Evolutionary conservation across 2,888 invertebrate genomes (phyloP), one percentile per base, ranked within the genome.

Genomic region (Baronia brevicornis): DNA sequence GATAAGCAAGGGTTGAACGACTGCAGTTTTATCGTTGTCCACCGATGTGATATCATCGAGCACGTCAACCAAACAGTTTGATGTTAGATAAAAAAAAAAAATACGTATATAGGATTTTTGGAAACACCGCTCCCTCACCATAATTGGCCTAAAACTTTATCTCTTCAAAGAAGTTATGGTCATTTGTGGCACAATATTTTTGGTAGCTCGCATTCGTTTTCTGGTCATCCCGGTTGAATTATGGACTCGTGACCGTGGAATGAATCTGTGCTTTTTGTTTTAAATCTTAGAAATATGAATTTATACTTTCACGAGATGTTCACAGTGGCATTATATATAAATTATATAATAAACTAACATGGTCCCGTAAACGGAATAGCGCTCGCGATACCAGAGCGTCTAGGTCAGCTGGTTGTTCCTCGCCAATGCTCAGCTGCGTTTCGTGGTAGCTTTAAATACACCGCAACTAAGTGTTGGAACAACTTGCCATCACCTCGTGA

Each of bases 131-230:
- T 63, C 50, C 52, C 49, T 61, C 46, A 44, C 69, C 66, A 67
- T 79, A 80, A 80, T 78, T 79, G 80, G 77, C 50, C 53, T 44
- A 60, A 66, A 64, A 63, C 51, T 70, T 79, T 75, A 80, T 77
- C 72, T 75, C 53, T 82, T 79, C 80, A 66, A 55, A 63, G 80
- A 80, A 82, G 48, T 65, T 65, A 66, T 71, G 73, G 73, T 66
- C 73, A 67, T 75, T 79, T 72, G 56, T 60, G 64, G 60, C 53
- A 52, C 53, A 48, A 54, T 60, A 61, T 58, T 60, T 56, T 57
- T 61, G 54, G 72, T 66, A 70, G 68, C 69, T 39, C 45, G 48
- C 50, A 50, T 47, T 43, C 33, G 38, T 41, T 50, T 51, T 46
- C 54, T 38, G 41, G 53, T 25, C 37, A 46, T 50, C 48, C 43